Evolutionary conservation across 2,888 invertebrate genomes (phyloP), one percentile per base, ranked within the genome.

Genomic region (Patella depressa): DNA sequence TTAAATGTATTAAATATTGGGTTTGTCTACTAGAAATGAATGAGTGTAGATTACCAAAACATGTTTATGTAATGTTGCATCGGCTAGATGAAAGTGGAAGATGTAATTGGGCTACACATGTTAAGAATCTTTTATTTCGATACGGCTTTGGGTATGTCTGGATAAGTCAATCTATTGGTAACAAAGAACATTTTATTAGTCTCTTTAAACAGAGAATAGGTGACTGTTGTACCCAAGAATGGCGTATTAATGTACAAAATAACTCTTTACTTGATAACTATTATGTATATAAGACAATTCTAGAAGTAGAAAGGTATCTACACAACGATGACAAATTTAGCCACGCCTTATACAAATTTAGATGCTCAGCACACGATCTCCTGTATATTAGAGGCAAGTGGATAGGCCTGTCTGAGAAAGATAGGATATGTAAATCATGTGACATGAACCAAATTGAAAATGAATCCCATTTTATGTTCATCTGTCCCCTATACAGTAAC

Each of bases 1-100:
- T 65, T 11, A 65, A 65, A 65, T 65, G 65, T 65, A 65, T 65
- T 65, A 19, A 65, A 12, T 65, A 65, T 24, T 65, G 65, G 19
- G 15, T 7, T n/a, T n/a, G 65, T 65, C 24, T 65, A 65, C 9
- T 65, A 65, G 65, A 65, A 65, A 65, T 19, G 65, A n/a, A 65
- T 19, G 65, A 65, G n/a, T 24, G 24, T 3, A 65, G 65, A 12
- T 24, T 65, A 11, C 65, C 65, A 12, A 65, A 14, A 11, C n/a
- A 65, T 65, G 24, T 65, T 65, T 65, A 65, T 19, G 2, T 14
- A 65, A 65, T 65, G 65, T 65, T 65, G 9, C 14, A 19, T 19
- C n/a, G 24, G 0, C 24, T 65, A 24, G 65, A 65, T 59, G 4
- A 15, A 59, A 59, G 4, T 65, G 65, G 65, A 2, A 19, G 65